Evolutionary conservation across 2,113 vertebrate genomes (phyloP), one percentile per base, ranked within the genome.

Genomic region (Gila orcuttii): DNA sequence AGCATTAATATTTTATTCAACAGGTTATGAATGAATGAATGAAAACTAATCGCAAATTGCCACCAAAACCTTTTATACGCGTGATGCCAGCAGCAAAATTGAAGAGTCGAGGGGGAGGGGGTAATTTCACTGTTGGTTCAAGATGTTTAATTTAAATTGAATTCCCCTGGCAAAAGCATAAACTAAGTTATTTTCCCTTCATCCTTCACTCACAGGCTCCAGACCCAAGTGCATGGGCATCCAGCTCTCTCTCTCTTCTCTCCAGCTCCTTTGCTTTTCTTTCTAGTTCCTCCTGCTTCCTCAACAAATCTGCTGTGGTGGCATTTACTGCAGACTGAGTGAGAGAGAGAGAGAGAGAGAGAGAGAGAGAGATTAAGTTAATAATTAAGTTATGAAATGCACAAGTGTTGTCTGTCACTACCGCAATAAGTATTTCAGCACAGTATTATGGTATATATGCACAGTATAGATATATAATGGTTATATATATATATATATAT

Each of bases 271-370:
- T 95, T 0, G 97, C 97, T 88, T 98, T 98, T 83, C 95, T 95
- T 92, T 99, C 97, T 79, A 99, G 95, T 89, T 98, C 98, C 92
- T 98, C 97, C 92, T 99, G 98, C 88, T 96, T 96, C 92, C 92
- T 96, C 59, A 97, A 91, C 85, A 99, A 94, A 68, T 99, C 98
- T 0, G 96, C 96, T 0, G 96, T 97, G 62, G 97, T 95, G 0
- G 96, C 95, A 0, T 94, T 93, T 0, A 96, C 95, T 0, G 86
- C 92, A 33, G 93, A 82, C 91, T 94, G 82, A 84, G 71, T 75
- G 23, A 3, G 4, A 0, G 50, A 0, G 7, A 57, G 55, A 57
- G 33, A 33, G 82, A 84, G 77, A 39, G 2, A 47, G 55, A 82
- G n/a, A 79, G 6, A 36, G n/a, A 78, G 25, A 4, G 4, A 0